Percentiles rank a stretch among this genome's conserved stretches.
Conservation (phyloP, 2,888 invertebrate species). For the Cantharis rufa region DNA sequence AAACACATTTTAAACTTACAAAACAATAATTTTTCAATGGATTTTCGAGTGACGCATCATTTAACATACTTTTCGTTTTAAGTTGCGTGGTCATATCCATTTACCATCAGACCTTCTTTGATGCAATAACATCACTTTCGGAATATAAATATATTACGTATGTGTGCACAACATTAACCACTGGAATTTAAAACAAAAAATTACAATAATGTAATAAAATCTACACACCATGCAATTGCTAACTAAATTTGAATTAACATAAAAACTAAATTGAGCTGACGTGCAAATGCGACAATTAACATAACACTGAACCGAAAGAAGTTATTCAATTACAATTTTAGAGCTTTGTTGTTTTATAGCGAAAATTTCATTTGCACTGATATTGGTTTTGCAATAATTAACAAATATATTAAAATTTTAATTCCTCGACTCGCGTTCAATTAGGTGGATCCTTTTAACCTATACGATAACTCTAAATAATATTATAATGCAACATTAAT, state of each 20-base stretch:
- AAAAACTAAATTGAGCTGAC: not conserved
- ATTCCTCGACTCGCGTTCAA: not conserved
- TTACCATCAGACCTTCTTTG: not conserved
- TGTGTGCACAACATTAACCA: not conserved
- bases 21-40: not conserved
- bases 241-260: not conserved
- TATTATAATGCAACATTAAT: not conserved
- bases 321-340: not conserved
- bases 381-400: not conserved
- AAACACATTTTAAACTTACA: not conserved
- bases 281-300: not conserved
- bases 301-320: not conserved
- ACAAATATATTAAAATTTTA: not conserved
- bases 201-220: not conserved
- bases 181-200: not conserved
- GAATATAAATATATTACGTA: not conserved
- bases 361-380: not conserved
- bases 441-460: not conserved
- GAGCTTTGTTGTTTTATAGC: not conserved
- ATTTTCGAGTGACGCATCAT: conserved; percentile 5
- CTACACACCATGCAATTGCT: not conserved
- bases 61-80: conserved; percentile 14
- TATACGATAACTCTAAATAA: not conserved
- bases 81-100: conserved; percentile 9
- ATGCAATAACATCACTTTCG: not conserved